Base-by-base conservation (phyloP, 1,140 invertebrate genomes). In the Caenorhabditis latens region DNA sequence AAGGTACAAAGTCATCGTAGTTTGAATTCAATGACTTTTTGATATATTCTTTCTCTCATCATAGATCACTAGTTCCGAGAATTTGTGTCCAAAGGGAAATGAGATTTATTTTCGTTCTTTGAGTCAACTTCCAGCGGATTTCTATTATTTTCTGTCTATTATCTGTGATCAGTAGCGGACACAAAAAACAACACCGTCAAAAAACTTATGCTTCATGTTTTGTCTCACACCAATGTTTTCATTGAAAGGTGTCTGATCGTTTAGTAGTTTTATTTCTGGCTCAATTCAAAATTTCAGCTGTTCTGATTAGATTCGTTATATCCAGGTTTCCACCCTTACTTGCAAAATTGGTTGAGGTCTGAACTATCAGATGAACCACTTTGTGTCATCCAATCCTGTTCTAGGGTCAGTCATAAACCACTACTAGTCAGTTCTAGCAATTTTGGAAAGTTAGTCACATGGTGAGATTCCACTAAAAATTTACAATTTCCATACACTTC, bases 41-140 rank as follows among this genome's bases (percentile, higher is more conserved):
- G 65, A 46, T 71, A 71, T 71, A 40, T 71, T 43, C 42, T 71
- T 43, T 19, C 19, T 63, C 40, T 71, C 65, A 71, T 71, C 65
- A 71, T 43, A 43, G 65, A 71, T 71, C 65, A 71, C 65, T 8
- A n/a, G 14, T 58, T 58, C 55, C 55, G n/a, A n/a, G 11, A n/a
- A 58, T 14, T 19, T 4, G 32, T 32, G 32, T 32, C 32, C 32
- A 32, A 32, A 2, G 32, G 32, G 32, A 32, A 58, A n/a, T 58
- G 57, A 58, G n/a, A 32, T 32, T 32, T 58, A n/a, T 58, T 58
- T 58, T 58, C 57, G 50, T 53, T n/a, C n/a, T 21, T 58, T 58
- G 14, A n/a, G 21, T 5, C 8, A 19, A 58, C 21, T 53, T 53
- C 50, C 16, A 16, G 16, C 50, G 32, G n/a, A 58, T 53, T 16